A percentile compares a stretch with the other conserved stretches of the same genome.
phyloP scores from a whole-genome alignment of 2,888 invertebrate species.

The Eilema caniola region DNA sequence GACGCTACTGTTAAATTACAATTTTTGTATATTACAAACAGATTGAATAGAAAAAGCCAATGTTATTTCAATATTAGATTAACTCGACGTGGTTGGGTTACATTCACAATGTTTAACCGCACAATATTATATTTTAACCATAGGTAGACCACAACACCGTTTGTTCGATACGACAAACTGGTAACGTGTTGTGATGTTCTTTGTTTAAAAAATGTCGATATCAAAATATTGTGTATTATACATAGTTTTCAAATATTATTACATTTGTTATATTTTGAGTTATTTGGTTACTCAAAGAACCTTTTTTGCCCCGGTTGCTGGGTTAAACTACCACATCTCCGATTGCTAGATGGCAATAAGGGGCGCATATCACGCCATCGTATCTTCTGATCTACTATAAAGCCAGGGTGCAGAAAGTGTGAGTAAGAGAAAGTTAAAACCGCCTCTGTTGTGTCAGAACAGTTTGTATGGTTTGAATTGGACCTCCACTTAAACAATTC shows the following conservation, averaged over 20 bases:
- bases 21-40: conserved; percentile 38
- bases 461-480: too few species aligned
- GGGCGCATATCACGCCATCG: too few species aligned
- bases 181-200: conserved; percentile 63
- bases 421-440: too few species aligned
- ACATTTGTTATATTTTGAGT: too few species aligned
- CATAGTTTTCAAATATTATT: background rate
- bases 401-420: too few species aligned
- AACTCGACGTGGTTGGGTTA: conserved; percentile 75
- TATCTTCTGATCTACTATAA: too few species aligned
- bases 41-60: conserved; percentile 51
- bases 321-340: too few species aligned
- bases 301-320: too few species aligned
- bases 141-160: conserved; percentile 81
- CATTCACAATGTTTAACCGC: conserved; percentile 75
- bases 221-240: background rate
- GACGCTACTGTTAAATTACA: conserved; percentile 56
- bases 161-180: conserved; percentile 77
- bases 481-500: too few species aligned
- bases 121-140: conserved; percentile 81
- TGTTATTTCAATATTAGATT: conserved; percentile 82
- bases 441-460: too few species aligned
- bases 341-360: too few species aligned
- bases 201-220: conserved; percentile 15
- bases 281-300: too few species aligned